A percentile compares a stretch with the other conserved stretches of the same genome.
These are phyloP conservation scores for Lycaon pictus DNA, from an alignment of 2,113 vertebrate species.

Conservation along the genomic window DNA sequence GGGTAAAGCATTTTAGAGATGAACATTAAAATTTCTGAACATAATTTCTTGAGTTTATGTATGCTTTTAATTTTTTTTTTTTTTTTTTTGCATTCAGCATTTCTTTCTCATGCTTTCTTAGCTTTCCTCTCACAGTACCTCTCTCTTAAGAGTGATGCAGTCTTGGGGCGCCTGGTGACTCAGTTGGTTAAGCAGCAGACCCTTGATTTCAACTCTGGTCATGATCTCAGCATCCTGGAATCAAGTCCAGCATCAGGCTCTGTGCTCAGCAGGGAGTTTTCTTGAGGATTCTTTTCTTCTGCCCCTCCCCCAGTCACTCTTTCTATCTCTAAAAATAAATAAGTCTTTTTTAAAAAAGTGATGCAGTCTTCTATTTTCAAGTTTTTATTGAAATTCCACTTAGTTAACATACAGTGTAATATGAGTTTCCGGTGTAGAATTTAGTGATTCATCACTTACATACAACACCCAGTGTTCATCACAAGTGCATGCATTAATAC, in stretches of 20 bases:
- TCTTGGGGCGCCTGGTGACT: neutral
- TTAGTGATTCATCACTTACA: neutral
- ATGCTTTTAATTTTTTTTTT: neutral
- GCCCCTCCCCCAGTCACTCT: neutral
- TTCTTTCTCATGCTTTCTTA: neutral
- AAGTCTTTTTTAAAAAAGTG: neutral
- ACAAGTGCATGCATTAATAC: neutral
- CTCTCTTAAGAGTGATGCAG: neutral
- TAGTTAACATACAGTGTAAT: neutral
- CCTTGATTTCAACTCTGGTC: neutral
- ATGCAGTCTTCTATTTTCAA: neutral
- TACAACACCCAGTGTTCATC: neutral
- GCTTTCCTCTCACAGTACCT: neutral
- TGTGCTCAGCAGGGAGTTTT: neutral
- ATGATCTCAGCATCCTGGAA: neutral
- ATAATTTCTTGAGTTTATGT: conserved; percentile 1
- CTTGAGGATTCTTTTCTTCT: neutral
- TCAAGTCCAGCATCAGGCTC: neutral
- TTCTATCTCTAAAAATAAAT: neutral
- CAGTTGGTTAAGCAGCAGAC: neutral
- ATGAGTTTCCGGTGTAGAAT: neutral
- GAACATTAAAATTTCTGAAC: conserved; percentile 22
- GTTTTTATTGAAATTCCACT: neutral
- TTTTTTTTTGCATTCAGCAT: neutral
- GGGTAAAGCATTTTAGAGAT: neutral